Percentiles rank a stretch among this genome's conserved stretches.
phyloP scores from a whole-genome alignment of 2,888 invertebrate species.

The Ypsolopha scabrella region DNA sequence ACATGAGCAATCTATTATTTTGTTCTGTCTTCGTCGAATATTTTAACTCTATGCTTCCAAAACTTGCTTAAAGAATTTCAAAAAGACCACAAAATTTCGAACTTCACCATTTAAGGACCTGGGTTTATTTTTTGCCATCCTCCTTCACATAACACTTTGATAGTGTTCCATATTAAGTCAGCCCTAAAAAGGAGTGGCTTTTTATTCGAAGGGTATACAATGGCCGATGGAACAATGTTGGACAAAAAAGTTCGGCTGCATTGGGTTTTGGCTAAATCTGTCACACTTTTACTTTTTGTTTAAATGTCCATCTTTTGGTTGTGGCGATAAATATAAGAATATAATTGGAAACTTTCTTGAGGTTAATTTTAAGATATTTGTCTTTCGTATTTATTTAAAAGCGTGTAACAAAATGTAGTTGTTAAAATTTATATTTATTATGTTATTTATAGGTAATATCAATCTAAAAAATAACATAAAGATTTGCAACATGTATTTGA shows the following conservation, averaged over 20 bases:
- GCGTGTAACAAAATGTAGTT: no score
- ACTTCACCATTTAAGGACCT: slow-evolving; percentile 3
- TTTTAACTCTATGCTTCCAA: no score
- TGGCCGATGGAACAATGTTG: not conserved
- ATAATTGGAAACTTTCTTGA: not conserved
- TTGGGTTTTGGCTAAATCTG: not conserved
- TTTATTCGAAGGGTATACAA: not conserved
- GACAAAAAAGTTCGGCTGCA: slow-evolving; percentile 6
- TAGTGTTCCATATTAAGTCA: slow-evolving; percentile 3
- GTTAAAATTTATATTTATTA: no score
- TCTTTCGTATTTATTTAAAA: no score
- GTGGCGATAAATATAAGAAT: not conserved
- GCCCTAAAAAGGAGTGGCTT: slow-evolving; percentile 4
- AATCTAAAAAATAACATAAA: no score
- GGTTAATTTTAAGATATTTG: no score
- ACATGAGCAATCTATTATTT: no score
- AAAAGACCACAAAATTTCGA: not conserved
- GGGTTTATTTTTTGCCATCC: slow-evolving; percentile 4
- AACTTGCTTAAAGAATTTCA: not conserved
- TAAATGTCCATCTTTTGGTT: not conserved
- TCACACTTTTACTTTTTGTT: not conserved
- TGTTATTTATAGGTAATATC: no score
- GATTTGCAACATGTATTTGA: no score
- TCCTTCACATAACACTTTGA: slow-evolving; percentile 5
- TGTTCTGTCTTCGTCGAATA: no score